These are phyloP conservation scores for Masticophis lateralis DNA, from an alignment of 2,797 vertebrate species.

Conservation along the genomic window DNA sequence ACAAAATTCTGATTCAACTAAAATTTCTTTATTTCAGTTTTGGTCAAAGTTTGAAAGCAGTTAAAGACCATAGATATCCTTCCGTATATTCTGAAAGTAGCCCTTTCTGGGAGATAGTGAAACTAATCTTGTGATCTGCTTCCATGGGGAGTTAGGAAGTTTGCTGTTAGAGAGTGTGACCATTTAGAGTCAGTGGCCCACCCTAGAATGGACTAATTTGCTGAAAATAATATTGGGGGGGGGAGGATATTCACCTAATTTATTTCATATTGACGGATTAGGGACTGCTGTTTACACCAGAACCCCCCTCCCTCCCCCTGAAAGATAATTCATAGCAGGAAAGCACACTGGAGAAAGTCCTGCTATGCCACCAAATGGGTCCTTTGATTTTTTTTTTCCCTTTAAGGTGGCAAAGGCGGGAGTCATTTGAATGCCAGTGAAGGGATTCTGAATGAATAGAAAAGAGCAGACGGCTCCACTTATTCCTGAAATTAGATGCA, in stretches of 20 bases:
- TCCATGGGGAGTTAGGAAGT: neutral
- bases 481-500: conserved; percentile 70
- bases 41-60: neutral
- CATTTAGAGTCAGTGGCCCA: neutral
- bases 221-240: conserved; percentile 34
- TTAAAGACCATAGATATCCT: conserved; percentile 7
- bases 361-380: conserved; percentile 39
- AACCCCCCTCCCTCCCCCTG: neutral
- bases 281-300: conserved; percentile 8
- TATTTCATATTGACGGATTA: conserved; percentile 23
- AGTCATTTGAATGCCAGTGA: conserved; percentile 49
- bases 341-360: conserved; percentile 27
- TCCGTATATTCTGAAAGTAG: neutral
- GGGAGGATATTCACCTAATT: neutral
- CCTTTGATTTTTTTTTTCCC: conserved; percentile 35
- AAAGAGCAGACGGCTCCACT: conserved; percentile 66
- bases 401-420: conserved; percentile 55
- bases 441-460: conserved; percentile 61
- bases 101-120: neutral
- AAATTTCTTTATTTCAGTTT: neutral
- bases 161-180: neutral
- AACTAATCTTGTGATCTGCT: conserved; percentile 1
- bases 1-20: neutral
- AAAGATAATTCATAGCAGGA: neutral
- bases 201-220: conserved; percentile 23